Conservation (phyloP, 2,888 invertebrate genomes). For the Tiliacea citrago region DNA sequence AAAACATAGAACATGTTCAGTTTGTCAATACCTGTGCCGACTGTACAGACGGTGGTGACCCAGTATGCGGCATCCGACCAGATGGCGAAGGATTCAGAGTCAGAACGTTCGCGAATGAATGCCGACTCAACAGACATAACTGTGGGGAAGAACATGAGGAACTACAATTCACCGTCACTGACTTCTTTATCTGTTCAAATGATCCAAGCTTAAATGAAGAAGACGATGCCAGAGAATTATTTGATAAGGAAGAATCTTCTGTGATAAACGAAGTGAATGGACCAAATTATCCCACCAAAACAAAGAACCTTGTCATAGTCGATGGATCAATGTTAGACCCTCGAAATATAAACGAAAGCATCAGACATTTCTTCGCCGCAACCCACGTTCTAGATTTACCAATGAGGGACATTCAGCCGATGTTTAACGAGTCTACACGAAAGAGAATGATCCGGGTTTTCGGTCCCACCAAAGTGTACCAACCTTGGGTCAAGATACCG, state of each 20-base stretch:
- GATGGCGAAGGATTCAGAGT: conserved; percentile 78
- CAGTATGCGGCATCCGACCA: conserved; percentile 77
- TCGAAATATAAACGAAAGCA: conserved; percentile 76
- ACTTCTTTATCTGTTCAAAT: conserved; percentile 74
- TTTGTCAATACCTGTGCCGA: conserved; percentile 56
- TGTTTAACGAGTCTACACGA: conserved; percentile 71
- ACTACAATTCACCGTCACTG: conserved; percentile 72
- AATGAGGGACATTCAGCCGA: conserved; percentile 69
- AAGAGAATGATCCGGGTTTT: conserved; percentile 72
- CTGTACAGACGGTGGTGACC: conserved; percentile 32
- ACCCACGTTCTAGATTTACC: conserved; percentile 82
- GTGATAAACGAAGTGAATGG: background rate
- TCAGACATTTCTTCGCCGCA: conserved; percentile 81
- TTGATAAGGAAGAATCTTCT: conserved; percentile 30
- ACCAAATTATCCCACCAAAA: conserved; percentile 22
- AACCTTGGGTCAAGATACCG: conserved; percentile 77
- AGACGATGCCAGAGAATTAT: conserved; percentile 38
- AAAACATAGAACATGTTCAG: conserved; percentile 3
- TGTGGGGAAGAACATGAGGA: conserved; percentile 70
- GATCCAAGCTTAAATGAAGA: background rate
- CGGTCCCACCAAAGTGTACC: conserved; percentile 78
- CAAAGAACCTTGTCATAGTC: conserved; percentile 75
- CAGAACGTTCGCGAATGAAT: conserved; percentile 76
- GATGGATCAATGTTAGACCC: conserved; percentile 73
- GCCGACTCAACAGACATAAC: conserved; percentile 76